Evolutionary conservation across 2,888 invertebrate genomes (phyloP), one percentile per base, ranked within the genome.

Genomic region (Rhogogaster chlorosoma): DNA sequence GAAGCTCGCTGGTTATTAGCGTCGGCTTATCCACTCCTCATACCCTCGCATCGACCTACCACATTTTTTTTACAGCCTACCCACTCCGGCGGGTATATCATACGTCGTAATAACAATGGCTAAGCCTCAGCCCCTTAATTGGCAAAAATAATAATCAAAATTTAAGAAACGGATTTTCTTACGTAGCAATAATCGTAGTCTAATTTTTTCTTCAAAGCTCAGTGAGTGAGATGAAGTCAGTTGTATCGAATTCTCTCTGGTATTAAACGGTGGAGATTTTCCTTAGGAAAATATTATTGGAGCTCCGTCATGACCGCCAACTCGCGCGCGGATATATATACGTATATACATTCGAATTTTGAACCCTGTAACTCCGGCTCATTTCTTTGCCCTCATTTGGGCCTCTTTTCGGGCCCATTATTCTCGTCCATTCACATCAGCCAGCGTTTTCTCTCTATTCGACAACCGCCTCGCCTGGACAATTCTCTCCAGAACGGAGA

Each of bases 401-500:
- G 88, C 87, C 89, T 91, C 90, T 91, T 91, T 92, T 91, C 89
- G 87, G 73, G 83, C 83, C 89, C 91, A 91, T 92, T 91, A 91
- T 91, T 91, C 87, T 86, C 61, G 36, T 32, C 89, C 90, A 91
- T 91, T 92, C 90, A 90, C 87, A 73, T 32, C 38, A 22, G 84
- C 87, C 87, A 89, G 89, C 90, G 90, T 90, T 91, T 92, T 91
- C 90, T 89, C 83, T 45, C 22, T 67, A 67, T 83, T 83, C 83
- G 64, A 45, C 29, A 80, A 61, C 36, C 57, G 42, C 45, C 67
- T 32, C 18, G n/a, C 10, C 67, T 12, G 83, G 42, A 57, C 70
- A 83, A 70, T 80, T 80, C 64, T 61, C 61, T 38, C 32, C 9
- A 36, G 67, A 38, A 29, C 32, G 29, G n/a, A 57, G 83, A 83